Evolutionary conservation across 2,888 invertebrate species (phyloP).

Genomic region (Rhamphomyia laevipes): DNA sequence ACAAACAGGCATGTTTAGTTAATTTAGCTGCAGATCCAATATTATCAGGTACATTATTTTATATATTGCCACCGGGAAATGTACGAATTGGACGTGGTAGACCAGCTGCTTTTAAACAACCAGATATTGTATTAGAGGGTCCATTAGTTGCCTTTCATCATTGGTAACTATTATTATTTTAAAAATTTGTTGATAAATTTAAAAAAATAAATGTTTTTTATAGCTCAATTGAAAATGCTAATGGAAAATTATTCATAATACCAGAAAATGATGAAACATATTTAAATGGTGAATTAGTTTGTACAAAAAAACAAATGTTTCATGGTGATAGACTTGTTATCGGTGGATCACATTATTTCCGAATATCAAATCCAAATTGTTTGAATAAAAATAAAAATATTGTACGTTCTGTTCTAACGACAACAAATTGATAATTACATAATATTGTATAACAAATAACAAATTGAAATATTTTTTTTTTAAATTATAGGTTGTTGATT

Average conservation of each 20-base stretch:
- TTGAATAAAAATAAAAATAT: slow-evolving; percentile 24
- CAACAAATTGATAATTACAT: not conserved
- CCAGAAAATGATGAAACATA: slow-evolving; percentile 41
- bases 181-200: not conserved
- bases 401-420: slow-evolving; percentile 13
- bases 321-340: slow-evolving; percentile 46
- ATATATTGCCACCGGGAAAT: slow-evolving; percentile 29
- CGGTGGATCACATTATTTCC: slow-evolving; percentile 46
- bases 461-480: slow-evolving; percentile 21
- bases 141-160: slow-evolving; percentile 48
- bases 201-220: slow-evolving; percentile 8
- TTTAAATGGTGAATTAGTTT: slow-evolving; percentile 43
- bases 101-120: slow-evolving; percentile 26
- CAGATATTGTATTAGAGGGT: slow-evolving; percentile 49
- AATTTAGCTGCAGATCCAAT: slow-evolving; percentile 54
- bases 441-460: slow-evolving; percentile 1
- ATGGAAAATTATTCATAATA: slow-evolving; percentile 36
- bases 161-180: slow-evolving; percentile 37
- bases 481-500: slow-evolving; percentile 35
- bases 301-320: slow-evolving; percentile 32
- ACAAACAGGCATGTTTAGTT: slow-evolving; percentile 45
- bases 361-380: slow-evolving; percentile 41
- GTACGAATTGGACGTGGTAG: slow-evolving; percentile 30
- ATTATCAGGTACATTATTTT: slow-evolving; percentile 42
- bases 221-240: slow-evolving; percentile 41